Conservation (phyloP, 2,888 invertebrate genomes). For the Stenotaenia linearis region DNA sequence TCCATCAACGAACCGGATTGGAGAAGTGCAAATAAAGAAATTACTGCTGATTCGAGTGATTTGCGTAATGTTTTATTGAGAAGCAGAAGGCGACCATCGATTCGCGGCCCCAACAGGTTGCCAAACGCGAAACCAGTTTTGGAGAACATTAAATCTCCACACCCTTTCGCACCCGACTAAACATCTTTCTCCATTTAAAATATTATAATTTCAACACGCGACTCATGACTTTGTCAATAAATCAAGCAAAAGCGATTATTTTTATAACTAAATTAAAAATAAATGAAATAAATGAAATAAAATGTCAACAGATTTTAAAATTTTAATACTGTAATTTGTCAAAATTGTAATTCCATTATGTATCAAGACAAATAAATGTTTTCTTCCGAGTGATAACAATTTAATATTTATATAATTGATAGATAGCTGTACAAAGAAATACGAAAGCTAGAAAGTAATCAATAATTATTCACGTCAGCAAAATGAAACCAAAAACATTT, state of each 20-base stretch:
- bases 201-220: too few species aligned
- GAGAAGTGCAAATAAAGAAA: neutral
- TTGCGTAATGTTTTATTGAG: neutral
- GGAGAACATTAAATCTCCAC: neutral
- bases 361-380: neutral
- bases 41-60: neutral
- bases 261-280: neutral
- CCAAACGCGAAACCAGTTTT: neutral
- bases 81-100: neutral
- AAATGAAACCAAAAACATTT: too few species aligned
- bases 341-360: neutral
- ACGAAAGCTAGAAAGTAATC: neutral
- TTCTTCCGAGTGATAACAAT: neutral
- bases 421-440: neutral
- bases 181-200: too few species aligned
- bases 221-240: too few species aligned
- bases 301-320: neutral
- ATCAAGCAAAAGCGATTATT: too few species aligned
- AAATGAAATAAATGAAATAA: neutral
- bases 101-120: neutral
- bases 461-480: too few species aligned
- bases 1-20: neutral
- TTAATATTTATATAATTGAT: neutral
- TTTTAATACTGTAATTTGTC: neutral
- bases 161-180: neutral